Evolutionary conservation across 2,797 vertebrate genomes (phyloP).

Genomic region (Pipistrellus kuhlii): DNA sequence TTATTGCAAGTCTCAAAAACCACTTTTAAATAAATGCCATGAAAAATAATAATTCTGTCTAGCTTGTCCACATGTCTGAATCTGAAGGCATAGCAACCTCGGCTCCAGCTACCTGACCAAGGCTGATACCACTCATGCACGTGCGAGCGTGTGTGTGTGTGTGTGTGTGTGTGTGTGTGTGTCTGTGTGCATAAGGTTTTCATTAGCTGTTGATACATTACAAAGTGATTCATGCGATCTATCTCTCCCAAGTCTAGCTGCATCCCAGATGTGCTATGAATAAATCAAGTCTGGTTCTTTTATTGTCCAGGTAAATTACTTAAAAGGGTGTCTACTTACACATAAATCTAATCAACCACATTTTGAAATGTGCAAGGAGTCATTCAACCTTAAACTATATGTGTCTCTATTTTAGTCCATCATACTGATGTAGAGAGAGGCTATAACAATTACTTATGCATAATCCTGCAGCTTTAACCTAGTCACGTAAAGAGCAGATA

Average conservation of each 20-base stretch:
- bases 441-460: neutral
- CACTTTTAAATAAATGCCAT: neutral
- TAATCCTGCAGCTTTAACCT: neutral
- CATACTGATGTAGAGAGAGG: neutral
- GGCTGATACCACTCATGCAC: neutral
- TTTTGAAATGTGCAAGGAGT: neutral
- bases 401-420: neutral
- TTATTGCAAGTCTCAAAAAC: neutral
- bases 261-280: neutral
- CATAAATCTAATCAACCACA: neutral
- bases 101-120: neutral
- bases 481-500: neutral
- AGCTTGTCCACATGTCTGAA: neutral
- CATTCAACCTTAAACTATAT: neutral
- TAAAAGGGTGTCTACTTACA: neutral
- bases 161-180: too few species aligned
- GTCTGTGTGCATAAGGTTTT: neutral
- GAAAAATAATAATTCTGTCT: neutral
- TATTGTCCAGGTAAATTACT: neutral
- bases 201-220: neutral
- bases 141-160: too few species aligned
- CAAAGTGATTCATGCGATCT: neutral
- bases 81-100: neutral
- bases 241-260: neutral
- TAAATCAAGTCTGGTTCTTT: constrained; percentile 22